phyloP scores from a whole-genome alignment of 2,113 vertebrate species.

The Thermophis baileyi region DNA sequence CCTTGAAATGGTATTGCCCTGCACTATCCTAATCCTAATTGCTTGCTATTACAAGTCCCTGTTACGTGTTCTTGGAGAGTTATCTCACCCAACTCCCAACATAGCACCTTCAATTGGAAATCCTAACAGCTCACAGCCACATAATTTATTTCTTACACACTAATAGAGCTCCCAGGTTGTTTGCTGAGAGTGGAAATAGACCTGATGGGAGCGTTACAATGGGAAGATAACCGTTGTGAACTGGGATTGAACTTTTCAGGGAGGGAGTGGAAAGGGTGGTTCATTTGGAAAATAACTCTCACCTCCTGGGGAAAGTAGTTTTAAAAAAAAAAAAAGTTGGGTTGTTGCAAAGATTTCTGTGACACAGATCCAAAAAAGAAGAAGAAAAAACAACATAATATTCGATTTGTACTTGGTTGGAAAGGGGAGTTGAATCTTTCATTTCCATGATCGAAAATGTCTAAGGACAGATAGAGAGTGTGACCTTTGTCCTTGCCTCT shows the following conservation, averaged over 20 bases:
- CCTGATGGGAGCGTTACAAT: neutral
- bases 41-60: neutral
- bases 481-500: neutral
- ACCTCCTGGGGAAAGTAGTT: neutral
- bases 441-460: neutral
- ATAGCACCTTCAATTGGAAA: neutral
- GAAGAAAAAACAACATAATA: neutral
- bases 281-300: neutral
- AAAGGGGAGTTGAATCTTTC: neutral
- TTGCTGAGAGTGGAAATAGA: neutral
- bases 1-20: neutral
- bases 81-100: neutral
- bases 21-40: neutral
- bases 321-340: neutral
- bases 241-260: neutral
- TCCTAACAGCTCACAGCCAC: neutral
- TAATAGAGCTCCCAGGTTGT: neutral
- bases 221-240: neutral
- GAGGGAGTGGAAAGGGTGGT: neutral
- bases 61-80: neutral
- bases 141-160: neutral
- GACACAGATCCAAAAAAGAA: neutral
- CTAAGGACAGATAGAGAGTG: accelerated
- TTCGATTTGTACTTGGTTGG: neutral
- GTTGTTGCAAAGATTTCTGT: neutral